Conservation (phyloP, 2,797 vertebrate genomes). For the Enteromius afrohamiltoni region DNA sequence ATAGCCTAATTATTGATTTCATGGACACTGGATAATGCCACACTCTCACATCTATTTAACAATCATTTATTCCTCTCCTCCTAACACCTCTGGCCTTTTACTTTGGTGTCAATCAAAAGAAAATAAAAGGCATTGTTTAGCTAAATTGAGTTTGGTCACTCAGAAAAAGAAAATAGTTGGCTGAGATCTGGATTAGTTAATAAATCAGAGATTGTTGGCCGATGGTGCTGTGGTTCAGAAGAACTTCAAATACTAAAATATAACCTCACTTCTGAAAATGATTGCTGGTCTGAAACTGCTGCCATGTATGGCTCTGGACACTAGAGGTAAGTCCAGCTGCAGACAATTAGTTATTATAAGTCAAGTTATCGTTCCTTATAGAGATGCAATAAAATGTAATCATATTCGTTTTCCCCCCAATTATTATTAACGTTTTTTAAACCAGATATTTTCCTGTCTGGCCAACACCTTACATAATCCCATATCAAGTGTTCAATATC, state of each 20-base stretch:
- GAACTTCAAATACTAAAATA: neutral
- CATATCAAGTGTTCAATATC: neutral
- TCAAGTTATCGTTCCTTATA: neutral
- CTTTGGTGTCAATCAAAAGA: neutral
- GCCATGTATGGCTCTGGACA: neutral
- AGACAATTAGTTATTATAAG: neutral
- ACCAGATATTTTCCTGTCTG: too few species aligned
- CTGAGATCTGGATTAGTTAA: neutral
- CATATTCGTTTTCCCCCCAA: neutral
- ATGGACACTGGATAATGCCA: neutral
- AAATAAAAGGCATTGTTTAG: neutral
- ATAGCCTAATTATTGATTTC: neutral
- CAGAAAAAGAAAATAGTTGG: neutral
- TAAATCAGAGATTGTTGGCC: neutral
- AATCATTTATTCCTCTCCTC: neutral
- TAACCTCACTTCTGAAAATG: neutral
- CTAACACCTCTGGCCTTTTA: neutral
- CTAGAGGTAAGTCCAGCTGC: neutral
- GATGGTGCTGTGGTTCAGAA: neutral
- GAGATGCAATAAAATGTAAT: neutral
- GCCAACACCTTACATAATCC: neutral
- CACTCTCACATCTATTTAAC: neutral
- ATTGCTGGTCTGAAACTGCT: neutral
- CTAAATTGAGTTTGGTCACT: neutral
- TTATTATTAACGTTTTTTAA: neutral